These are phyloP conservation scores for Eupithecia subumbrata DNA, from an alignment of 2,888 invertebrate species.

Conservation along the genomic window DNA sequence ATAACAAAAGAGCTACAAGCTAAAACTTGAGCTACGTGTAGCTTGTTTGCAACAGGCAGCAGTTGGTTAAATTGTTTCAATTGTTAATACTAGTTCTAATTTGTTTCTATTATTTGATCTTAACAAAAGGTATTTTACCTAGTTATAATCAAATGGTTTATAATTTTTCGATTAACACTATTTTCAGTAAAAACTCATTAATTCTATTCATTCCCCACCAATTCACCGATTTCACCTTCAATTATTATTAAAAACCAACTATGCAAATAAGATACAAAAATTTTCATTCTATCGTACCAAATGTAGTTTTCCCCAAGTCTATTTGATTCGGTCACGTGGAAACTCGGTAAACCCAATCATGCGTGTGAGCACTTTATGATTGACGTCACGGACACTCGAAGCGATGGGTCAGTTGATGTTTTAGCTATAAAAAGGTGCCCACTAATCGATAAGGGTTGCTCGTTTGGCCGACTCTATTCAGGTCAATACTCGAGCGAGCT, in stretches of 20 bases:
- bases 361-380: slow-evolving; percentile 57
- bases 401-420: slow-evolving; percentile 39
- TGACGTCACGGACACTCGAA: slow-evolving; percentile 54
- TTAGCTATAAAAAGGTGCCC: slow-evolving; percentile 43
- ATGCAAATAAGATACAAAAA: not conserved
- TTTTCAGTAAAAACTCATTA: not conserved
- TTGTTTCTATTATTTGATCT: no score
- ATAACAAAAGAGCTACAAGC: no score
- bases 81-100: no score
- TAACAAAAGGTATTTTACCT: no score
- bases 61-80: no score
- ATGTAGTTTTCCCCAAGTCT: slow-evolving; percentile 21
- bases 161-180: no score
- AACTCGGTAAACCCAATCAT: slow-evolving; percentile 63
- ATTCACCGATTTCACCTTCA: not conserved
- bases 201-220: not conserved
- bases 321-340: slow-evolving; percentile 51
- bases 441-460: slow-evolving; percentile 38
- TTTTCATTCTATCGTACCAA: slow-evolving; percentile 10
- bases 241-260: not conserved
- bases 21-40: no score
- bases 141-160: no score
- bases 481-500: slow-evolving; percentile 21
- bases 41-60: no score
- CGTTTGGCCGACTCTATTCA: slow-evolving; percentile 30